Base-by-base conservation (phyloP, 2,113 vertebrate genomes). In the Brienomyrus brachyistius region DNA sequence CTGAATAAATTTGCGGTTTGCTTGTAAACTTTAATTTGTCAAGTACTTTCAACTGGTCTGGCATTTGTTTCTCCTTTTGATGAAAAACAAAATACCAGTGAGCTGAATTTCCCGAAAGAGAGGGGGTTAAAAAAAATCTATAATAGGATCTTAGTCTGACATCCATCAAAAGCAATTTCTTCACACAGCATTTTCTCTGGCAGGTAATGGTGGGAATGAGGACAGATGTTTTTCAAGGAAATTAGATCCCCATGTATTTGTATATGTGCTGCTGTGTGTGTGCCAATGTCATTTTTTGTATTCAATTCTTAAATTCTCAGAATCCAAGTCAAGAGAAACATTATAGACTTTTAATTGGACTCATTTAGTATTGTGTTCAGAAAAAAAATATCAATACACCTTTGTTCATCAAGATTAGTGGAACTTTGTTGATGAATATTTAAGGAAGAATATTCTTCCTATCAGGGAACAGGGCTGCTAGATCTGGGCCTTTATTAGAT, bases 221-320 rank as follows among this genome's bases (percentile, higher is more conserved):
- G 88, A 88, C 92, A 92, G 90, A 92, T 95, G 93, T 77, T 85
- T 89, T 45, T 91, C 88, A 6, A 84, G 54, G 11, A 13, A 50
- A 62, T 51, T 87, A 77, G 48, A 88, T 40, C 47, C 80, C 48
- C 51, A 8, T 51, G 80, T 88, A 86, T 50, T 86, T 43, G 43
- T 90, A 51, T 45, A 43, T 89, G 56, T 86, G 90, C 54, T 89
- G 87, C 89, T 47, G 45, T 62, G 89, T 45, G 47, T 52, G 52
- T 31, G 11, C 4, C 86, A 88, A 87, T 88, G 83, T 74, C 90
- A 82, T 62, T 91, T 91, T 93, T 91, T 91, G 74, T 90, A 19
- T 56, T 54, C 17, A 11, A 11, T 56, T 54, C 51, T 31, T 87
- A 5, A n/a, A n/a, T 48, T 31, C 31, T 87, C 48, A 87, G 48